These are phyloP conservation scores for Drosophila emarginata DNA, from an alignment of 2,888 invertebrate genomes.

Conservation along the genomic window DNA sequence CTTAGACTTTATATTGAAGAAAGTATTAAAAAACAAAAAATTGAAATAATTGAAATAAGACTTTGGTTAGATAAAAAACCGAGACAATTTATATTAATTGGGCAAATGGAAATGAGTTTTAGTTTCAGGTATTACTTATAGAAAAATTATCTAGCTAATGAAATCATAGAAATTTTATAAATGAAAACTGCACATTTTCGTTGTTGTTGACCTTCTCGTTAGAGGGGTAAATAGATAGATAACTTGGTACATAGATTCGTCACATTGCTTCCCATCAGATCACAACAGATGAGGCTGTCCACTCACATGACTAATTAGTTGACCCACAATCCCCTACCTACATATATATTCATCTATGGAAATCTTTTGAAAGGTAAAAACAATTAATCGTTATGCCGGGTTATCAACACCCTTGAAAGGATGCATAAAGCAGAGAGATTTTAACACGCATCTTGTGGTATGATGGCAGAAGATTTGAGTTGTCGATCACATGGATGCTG, in stretches of 20 bases:
- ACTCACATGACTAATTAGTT: slow-evolving; percentile 39
- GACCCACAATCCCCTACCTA: not conserved
- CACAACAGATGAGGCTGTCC: slow-evolving; percentile 1
- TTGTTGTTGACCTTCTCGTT: too few relatives aligned
- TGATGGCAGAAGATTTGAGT: slow-evolving; percentile 7
- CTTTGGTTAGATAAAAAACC: too few relatives aligned
- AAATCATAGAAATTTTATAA: too few relatives aligned
- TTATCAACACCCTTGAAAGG: not conserved
- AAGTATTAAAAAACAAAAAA: too few relatives aligned
- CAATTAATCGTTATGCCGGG: not conserved
- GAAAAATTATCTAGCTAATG: too few relatives aligned
- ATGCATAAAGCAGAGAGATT: not conserved
- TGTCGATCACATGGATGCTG: slow-evolving; percentile 18
- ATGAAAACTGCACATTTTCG: too few relatives aligned
- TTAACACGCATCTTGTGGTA: slow-evolving; percentile 6
- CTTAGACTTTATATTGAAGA: too few relatives aligned
- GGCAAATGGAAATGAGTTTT: too few relatives aligned
- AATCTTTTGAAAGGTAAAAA: not conserved
- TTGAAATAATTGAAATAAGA: too few relatives aligned
- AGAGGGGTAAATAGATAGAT: not conserved
- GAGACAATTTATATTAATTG: too few relatives aligned
- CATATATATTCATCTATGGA: not conserved
- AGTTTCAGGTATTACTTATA: too few relatives aligned
- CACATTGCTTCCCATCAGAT: not conserved
- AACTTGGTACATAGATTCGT: not conserved